Conservation (phyloP, 2,888 invertebrate genomes). For the Schizaphis graminum region DNA sequence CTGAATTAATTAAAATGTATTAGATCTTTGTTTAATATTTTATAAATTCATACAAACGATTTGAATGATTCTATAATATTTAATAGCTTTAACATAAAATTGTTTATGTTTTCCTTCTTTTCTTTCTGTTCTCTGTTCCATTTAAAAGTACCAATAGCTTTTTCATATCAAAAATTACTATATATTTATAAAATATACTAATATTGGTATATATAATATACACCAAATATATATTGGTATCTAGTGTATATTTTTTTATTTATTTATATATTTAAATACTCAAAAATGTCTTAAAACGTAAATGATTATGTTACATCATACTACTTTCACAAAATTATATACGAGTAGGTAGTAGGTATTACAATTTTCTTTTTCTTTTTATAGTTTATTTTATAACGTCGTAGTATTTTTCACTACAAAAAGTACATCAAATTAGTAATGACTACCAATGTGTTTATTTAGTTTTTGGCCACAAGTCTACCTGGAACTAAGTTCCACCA, state of each 20-base stretch:
- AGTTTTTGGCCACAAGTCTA: background rate
- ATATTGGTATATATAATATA: too few relatives aligned
- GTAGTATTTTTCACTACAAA: background rate
- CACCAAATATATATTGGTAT: background rate
- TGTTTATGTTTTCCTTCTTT: background rate
- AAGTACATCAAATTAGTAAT: background rate
- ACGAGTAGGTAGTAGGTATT: accelerated
- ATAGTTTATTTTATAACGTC: background rate
- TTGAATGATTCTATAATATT: background rate
- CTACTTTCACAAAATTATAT: background rate
- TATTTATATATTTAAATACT: background rate
- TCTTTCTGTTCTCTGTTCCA: background rate
- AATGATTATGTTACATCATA: background rate
- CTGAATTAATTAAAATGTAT: background rate
- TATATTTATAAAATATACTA: too few relatives aligned
- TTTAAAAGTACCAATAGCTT: background rate
- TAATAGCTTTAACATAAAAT: background rate
- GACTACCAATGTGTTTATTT: background rate
- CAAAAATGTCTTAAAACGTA: background rate
- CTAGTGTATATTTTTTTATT: background rate
- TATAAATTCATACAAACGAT: background rate
- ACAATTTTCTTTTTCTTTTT: background rate
- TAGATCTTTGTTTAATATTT: background rate
- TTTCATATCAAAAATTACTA: background rate
- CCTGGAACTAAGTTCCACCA: background rate